Evolutionary conservation across 2,797 vertebrate genomes (phyloP), one percentile per base, ranked within the genome.

Genomic region (Helicolenus hilgendorfi): DNA sequence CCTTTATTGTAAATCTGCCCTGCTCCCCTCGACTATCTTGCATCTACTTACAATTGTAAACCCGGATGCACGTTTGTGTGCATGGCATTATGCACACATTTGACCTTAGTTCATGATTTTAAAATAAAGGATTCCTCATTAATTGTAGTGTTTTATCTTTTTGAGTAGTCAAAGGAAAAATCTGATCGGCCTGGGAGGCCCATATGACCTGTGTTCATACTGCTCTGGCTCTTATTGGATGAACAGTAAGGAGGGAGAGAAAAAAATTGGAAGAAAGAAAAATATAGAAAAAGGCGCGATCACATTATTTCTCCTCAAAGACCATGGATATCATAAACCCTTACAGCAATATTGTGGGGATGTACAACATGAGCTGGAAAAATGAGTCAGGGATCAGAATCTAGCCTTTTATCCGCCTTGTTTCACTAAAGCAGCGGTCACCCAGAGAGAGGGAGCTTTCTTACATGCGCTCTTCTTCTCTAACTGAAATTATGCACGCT

Each of bases 361-460:
- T 92, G 91, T 81, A 83, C 77, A 93, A 84, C 94, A 93, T 93
- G 92, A 96, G 91, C 86, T 33, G 91, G 88, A 92, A 94, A 55
- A 94, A 94, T 95, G 95, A 97, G 93, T 96, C 95, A 93, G 92
- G 92, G 92, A 94, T 96, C 87, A 87, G 90, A 95, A 95, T 90
- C 83, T 38, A 86, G 86, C 93, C 92, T 93, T 97, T 96, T 96
- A 97, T 96, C 92, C 87, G 90, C 94, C 94, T 96, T 96, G 94
- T 95, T 96, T 97, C 95, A 96, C 96, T 95, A 95, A 97, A 95
- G 89, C 91, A 85, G 93, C 20, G 86, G 91, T 87, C 93, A 95
- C 92, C 92, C 90, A 86, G 94, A 94, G 88, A 96, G 88, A 75
- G 77, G 87, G 79, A 75, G 85, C 83, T 81, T 90, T 91, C 87